A percentile compares a stretch with the other conserved stretches of the same genome.
phyloP scores from a whole-genome alignment of 1,140 invertebrate genomes.

The Musca domestica region DNA sequence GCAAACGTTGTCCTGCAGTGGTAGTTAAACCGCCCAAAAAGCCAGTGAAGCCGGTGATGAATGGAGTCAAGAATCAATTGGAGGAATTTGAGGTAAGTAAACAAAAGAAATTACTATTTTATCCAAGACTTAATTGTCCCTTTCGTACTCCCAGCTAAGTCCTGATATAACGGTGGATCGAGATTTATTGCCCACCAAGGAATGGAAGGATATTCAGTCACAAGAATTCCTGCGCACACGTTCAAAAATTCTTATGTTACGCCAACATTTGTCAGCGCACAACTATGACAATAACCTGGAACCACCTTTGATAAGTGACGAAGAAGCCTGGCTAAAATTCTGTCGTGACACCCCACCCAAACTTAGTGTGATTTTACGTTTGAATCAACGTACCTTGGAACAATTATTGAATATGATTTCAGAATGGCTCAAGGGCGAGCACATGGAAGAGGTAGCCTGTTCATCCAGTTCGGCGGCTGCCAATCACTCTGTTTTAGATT shows the following conservation, averaged over 20 bases:
- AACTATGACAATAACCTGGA: slow-evolving; percentile 39
- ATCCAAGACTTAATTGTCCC: not conserved
- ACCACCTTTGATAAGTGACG: slow-evolving; percentile 39
- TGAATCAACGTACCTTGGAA: slow-evolving; percentile 41
- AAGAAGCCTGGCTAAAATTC: slow-evolving; percentile 38
- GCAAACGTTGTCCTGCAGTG: slow-evolving; percentile 44
- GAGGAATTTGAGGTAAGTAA: slow-evolving; percentile 1
- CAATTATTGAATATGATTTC: slow-evolving; percentile 37
- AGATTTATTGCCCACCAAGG: slow-evolving; percentile 37
- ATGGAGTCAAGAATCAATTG: not conserved
- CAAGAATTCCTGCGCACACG: slow-evolving; percentile 36
- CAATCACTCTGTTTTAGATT: slow-evolving; percentile 28
- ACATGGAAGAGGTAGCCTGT: slow-evolving; percentile 25
- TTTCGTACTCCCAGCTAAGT: not conserved
- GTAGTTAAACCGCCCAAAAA: slow-evolving; percentile 38
- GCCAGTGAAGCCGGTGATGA: not conserved
- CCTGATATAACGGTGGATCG: not conserved
- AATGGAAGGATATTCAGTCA: slow-evolving; percentile 42
- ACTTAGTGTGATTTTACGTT: slow-evolving; percentile 37
- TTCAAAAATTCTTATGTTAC: slow-evolving; percentile 30
- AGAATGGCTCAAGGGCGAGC: slow-evolving; percentile 39
- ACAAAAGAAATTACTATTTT: not conserved
- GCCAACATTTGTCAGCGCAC: slow-evolving; percentile 31
- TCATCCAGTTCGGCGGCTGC: slow-evolving; percentile 1
- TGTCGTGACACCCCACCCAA: slow-evolving; percentile 38